phyloP scores from a whole-genome alignment of 2,888 invertebrate species.

The Tenthredo mesomela region DNA sequence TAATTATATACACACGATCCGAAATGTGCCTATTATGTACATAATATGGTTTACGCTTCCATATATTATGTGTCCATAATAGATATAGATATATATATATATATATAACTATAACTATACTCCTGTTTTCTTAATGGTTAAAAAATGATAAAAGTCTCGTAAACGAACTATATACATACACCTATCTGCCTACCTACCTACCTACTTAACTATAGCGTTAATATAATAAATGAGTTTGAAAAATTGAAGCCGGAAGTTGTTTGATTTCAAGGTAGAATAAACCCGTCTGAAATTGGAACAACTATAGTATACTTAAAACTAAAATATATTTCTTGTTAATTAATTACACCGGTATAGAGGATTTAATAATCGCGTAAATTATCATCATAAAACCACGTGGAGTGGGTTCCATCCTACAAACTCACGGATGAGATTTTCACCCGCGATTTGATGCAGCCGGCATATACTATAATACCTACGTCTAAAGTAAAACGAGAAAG shows the following conservation, averaged over 20 bases:
- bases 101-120: no score
- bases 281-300: background rate
- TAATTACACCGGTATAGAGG: background rate
- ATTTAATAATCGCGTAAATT: background rate
- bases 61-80: background rate
- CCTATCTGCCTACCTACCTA: no score
- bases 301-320: background rate
- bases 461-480: background rate
- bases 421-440: background rate
- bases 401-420: background rate
- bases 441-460: background rate
- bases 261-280: constrained; percentile 28
- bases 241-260: constrained; percentile 15
- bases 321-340: constrained; percentile 15
- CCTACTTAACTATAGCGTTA: background rate
- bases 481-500: background rate
- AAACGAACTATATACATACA: constrained; percentile 9
- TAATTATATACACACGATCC: constrained; percentile 20
- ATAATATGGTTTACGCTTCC: background rate
- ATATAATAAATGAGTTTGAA: background rate
- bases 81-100: background rate
- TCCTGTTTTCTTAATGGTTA: background rate
- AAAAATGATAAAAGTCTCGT: background rate
- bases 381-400: background rate
- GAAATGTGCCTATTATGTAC: background rate